These are phyloP conservation scores for Illadopsis cleaveri DNA, from an alignment of 2,113 vertebrate genomes.

Conservation along the genomic window DNA sequence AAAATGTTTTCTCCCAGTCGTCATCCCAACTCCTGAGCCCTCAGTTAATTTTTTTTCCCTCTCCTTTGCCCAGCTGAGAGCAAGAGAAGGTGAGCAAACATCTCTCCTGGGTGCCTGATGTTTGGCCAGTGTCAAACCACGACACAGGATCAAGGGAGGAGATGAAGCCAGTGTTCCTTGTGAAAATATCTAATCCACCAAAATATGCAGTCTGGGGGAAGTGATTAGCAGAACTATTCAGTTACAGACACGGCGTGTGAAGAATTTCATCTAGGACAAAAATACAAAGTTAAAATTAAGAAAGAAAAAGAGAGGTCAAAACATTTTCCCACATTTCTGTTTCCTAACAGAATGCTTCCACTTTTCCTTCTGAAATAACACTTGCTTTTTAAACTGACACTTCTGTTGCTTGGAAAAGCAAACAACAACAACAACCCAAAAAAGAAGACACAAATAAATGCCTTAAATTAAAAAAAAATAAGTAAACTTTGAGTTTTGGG, in stretches of 20 bases:
- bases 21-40: background rate
- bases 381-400: background rate
- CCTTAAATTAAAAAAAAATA: background rate
- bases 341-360: background rate
- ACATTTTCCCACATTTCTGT: background rate
- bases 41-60: background rate
- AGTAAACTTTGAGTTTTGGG: background rate
- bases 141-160: background rate
- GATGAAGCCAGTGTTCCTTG: background rate
- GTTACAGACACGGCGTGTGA: background rate
- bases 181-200: background rate
- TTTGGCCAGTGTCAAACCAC: background rate
- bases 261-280: background rate
- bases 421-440: background rate
- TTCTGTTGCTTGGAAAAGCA: background rate
- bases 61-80: background rate
- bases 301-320: background rate
- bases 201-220: background rate
- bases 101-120: background rate
- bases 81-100: rapidly evolving
- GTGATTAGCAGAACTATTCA: background rate
- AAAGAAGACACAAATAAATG: background rate
- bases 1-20: background rate
- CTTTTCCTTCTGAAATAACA: background rate
- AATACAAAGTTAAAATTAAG: background rate